A percentile compares a stretch with the other conserved stretches of the same genome.
Evolutionary conservation across 2,888 invertebrate species (phyloP).

Genomic region (Melanostoma scalare): DNA sequence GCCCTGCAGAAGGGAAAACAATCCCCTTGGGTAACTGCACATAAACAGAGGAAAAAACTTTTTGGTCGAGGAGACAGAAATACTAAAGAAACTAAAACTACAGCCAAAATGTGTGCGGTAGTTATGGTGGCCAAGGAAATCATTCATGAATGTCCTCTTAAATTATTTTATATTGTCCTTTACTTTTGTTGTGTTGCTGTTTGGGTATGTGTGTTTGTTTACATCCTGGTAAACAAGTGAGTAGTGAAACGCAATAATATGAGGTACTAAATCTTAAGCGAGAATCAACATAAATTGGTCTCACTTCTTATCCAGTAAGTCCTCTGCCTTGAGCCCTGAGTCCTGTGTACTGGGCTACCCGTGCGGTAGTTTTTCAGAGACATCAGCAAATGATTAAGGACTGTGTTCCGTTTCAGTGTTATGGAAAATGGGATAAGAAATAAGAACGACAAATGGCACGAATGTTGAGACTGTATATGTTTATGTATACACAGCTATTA

Average conservation of each 20-base stretch:
- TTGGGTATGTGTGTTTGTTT: conserved; percentile 21
- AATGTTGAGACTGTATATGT: not conserved
- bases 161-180: conserved; percentile 72
- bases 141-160: conserved; percentile 70
- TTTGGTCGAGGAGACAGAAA: conserved; percentile 35
- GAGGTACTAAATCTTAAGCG: conserved; percentile 64
- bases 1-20: conserved; percentile 29
- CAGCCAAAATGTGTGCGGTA: conserved; percentile 42
- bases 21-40: not conserved
- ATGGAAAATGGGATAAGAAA: conserved; percentile 7
- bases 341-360: conserved; percentile 9
- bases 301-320: conserved; percentile 55
- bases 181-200: conserved; percentile 19
- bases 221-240: not conserved
- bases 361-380: not conserved
- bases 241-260: conserved; percentile 66
- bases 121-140: conserved; percentile 63
- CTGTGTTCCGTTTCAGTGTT: conserved; percentile 36
- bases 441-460: not conserved
- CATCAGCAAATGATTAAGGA: conserved; percentile 32
- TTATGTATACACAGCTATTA: not conserved
- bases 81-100: conserved; percentile 24
- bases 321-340: not conserved
- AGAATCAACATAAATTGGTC: conserved; percentile 71
- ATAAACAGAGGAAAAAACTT: not conserved